Percentiles rank a stretch among this genome's conserved stretches.
Conservation (phyloP, 1,140 invertebrate species). For the Drosophila neocordata region DNA sequence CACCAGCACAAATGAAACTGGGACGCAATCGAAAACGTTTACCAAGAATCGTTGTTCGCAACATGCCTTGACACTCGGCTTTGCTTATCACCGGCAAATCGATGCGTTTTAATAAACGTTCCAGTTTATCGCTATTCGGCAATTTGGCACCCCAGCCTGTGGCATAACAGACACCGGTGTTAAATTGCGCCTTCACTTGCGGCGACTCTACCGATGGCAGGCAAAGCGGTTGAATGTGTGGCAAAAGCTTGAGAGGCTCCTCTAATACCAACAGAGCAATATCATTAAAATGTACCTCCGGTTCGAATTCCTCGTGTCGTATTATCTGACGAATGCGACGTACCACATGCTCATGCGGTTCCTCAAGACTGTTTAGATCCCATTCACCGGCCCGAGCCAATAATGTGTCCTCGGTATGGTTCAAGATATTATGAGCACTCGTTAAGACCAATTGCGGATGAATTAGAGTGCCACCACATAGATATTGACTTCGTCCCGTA, state of each 20-base stretch:
- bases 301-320: conserved; percentile 84
- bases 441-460: conserved; percentile 86
- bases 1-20: conserved; percentile 86
- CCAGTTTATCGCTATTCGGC: conserved; percentile 85
- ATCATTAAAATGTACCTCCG: conserved; percentile 85
- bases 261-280: conserved; percentile 88
- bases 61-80: conserved; percentile 84
- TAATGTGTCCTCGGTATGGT: conserved; percentile 59
- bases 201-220: conserved; percentile 84
- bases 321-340: conserved; percentile 85
- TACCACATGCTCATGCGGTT: conserved; percentile 87
- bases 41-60: conserved; percentile 86
- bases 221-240: conserved; percentile 89
- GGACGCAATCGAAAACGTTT: conserved; percentile 85
- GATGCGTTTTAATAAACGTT: conserved; percentile 84
- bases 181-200: conserved; percentile 34
- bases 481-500: conserved; percentile 83
- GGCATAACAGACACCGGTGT: conserved; percentile 83
- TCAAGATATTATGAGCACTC: conserved; percentile 85
- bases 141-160: conserved; percentile 87
- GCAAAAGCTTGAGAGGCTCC: conserved; percentile 85
- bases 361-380: conserved; percentile 85
- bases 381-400: conserved; percentile 88
- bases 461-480: conserved; percentile 88
- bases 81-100: conserved; percentile 85